Percentiles rank a stretch among this genome's conserved stretches.
Conservation (phyloP, 23 tunicate species). For the Phallusia fumigata region DNA sequence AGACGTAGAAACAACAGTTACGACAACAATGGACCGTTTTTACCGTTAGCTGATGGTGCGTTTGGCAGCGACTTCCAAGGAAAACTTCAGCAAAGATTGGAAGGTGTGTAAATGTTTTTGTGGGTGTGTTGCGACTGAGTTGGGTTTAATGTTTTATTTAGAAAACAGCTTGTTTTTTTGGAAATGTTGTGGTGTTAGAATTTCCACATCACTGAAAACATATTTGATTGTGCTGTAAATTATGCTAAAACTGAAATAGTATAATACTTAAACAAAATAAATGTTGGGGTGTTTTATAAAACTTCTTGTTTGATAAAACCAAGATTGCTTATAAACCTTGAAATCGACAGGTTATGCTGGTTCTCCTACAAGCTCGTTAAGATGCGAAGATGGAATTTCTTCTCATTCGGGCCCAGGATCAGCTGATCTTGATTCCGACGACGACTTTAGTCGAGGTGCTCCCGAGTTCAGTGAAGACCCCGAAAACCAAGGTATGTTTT, state of each 20-base stretch:
- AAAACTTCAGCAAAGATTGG: slow-evolving; percentile 36
- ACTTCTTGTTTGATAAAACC: too few relatives aligned
- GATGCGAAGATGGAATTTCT: slow-evolving; percentile 65
- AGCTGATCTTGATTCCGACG: slow-evolving; percentile 59
- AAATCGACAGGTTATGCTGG: slow-evolving; percentile 27
- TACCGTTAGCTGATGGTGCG: not conserved
- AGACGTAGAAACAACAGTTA: slow-evolving; percentile 52
- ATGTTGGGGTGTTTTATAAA: too few relatives aligned
- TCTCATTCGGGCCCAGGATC: slow-evolving; percentile 62
- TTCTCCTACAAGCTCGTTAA: slow-evolving; percentile 66
- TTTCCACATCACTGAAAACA: too few relatives aligned
- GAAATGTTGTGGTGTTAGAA: too few relatives aligned
- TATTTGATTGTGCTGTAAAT: too few relatives aligned
- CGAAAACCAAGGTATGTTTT: not conserved
- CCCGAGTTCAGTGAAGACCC: not conserved
- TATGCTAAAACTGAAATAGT: too few relatives aligned
- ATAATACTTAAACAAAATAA: too few relatives aligned
- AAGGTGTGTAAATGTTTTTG: slow-evolving; percentile 20
- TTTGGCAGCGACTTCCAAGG: slow-evolving; percentile 11
- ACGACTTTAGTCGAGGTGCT: not conserved
- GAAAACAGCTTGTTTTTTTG: too few relatives aligned
- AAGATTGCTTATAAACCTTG: too few relatives aligned
- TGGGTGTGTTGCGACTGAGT: too few relatives aligned
- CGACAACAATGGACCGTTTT: slow-evolving; percentile 23
- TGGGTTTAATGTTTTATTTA: too few relatives aligned